Evolutionary conservation across 30 jellyfish, hydroid and myxozoan genomes (phyloP).

Genomic region (Hydractinia echinata): DNA sequence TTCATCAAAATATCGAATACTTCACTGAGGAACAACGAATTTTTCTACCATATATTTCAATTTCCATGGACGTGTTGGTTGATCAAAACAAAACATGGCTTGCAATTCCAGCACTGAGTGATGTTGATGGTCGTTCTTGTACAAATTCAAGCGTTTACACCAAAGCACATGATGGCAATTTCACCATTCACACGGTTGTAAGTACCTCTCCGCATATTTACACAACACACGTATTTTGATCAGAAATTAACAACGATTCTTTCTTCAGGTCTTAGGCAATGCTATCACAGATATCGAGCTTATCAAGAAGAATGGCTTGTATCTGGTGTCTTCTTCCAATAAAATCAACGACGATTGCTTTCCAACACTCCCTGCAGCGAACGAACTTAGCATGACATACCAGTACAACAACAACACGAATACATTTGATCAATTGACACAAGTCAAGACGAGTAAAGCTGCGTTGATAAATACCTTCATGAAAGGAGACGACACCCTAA

Average conservation of each 20-base stretch:
- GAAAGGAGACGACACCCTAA: background rate
- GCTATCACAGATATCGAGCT: constrained; percentile 13
- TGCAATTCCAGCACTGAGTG: constrained; percentile 17
- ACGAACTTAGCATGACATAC: background rate
- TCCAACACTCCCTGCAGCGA: background rate
- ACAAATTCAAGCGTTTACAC: constrained; percentile 8
- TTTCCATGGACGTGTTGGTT: constrained; percentile 6
- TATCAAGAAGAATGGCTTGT: background rate
- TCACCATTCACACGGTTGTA: background rate
- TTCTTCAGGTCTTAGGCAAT: constrained; percentile 9
- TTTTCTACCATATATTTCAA: background rate
- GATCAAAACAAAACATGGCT: background rate
- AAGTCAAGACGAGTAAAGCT: background rate
- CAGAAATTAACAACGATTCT: background rate
- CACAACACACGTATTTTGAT: background rate
- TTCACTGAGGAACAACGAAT: constrained; percentile 14
- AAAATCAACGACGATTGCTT: constrained; percentile 15
- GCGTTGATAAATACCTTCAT: background rate
- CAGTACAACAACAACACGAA: background rate
- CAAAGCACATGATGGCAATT: background rate
- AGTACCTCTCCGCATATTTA: background rate
- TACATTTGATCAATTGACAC: background rate
- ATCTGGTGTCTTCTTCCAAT: constrained; percentile 21
- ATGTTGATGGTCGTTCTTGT: constrained; percentile 14
- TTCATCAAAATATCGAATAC: constrained; percentile 20